A percentile compares a stretch with the other conserved stretches of the same genome.
Evolutionary conservation across 2,797 vertebrate species (phyloP).

Genomic region (Danio choprae): DNA sequence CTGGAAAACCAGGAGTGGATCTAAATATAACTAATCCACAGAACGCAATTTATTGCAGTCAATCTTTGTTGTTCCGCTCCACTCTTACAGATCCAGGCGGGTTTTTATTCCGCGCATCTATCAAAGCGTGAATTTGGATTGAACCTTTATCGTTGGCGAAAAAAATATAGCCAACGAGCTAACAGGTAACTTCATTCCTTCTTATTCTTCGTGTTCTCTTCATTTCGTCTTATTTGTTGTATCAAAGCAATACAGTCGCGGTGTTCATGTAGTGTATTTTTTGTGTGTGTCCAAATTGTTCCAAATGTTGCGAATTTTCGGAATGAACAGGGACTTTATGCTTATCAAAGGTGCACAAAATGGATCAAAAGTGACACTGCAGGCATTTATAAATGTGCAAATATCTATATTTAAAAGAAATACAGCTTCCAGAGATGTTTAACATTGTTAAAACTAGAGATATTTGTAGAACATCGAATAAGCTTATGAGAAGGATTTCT

Average conservation of each 20-base stretch:
- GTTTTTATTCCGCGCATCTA: background rate
- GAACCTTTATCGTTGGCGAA: too few species aligned
- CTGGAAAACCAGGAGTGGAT: background rate
- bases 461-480: background rate
- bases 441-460: background rate
- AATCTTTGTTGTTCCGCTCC: background rate
- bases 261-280: background rate
- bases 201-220: too few species aligned
- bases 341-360: background rate
- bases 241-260: background rate
- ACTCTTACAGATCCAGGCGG: background rate
- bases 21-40: too few species aligned
- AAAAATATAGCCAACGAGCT: background rate
- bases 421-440: background rate
- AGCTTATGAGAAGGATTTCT: background rate
- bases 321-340: background rate
- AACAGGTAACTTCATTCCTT: background rate
- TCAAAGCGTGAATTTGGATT: background rate
- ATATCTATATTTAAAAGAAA: too few species aligned
- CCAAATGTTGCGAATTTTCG: too few species aligned
- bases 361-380: background rate
- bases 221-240: background rate
- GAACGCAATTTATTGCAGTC: too few species aligned
- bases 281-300: too few species aligned
- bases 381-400: background rate